Conservation (phyloP, 1,140 invertebrate genomes). For the Palaemon carinicauda region DNA sequence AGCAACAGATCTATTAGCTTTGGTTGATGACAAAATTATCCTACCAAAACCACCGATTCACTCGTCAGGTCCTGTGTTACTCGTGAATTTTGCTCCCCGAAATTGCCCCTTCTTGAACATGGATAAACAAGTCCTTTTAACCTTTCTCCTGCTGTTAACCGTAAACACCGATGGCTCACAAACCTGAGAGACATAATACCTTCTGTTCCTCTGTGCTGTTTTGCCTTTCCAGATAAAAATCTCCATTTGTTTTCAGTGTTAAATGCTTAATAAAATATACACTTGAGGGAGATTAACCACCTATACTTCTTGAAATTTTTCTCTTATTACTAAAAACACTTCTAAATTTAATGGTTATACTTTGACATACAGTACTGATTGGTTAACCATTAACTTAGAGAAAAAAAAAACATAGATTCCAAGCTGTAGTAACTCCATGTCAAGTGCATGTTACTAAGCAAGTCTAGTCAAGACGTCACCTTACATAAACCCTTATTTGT, state of each 20-base stretch:
- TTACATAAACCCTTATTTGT: slow-evolving; percentile 3
- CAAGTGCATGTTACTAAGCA: slow-evolving; percentile 26
- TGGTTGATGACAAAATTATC: slow-evolving; percentile 4
- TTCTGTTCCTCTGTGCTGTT: slow-evolving; percentile 52
- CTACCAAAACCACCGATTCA: background rate
- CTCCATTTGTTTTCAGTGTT: slow-evolving; percentile 4
- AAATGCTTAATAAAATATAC: slow-evolving; percentile 26
- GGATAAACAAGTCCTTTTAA: slow-evolving; percentile 47
- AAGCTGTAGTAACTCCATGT: too few species aligned
- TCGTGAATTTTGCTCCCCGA: background rate
- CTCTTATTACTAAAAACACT: slow-evolving; percentile 1
- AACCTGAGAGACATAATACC: slow-evolving; percentile 42
- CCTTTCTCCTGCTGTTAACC: slow-evolving; percentile 48
- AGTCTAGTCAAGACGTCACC: background rate
- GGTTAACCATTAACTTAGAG: too few species aligned
- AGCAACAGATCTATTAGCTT: slow-evolving; percentile 33
- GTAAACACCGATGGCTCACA: slow-evolving; percentile 49
- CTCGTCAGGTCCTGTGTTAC: slow-evolving; percentile 1
- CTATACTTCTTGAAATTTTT: background rate
- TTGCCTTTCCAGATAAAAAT: background rate
- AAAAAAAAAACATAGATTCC: too few species aligned
- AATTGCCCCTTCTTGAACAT: slow-evolving; percentile 54
- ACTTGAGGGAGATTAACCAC: background rate
- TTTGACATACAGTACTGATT: background rate
- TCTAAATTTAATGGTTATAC: background rate